phyloP scores from a whole-genome alignment of 64 coral and sea anemone genomes.

The Astreopora myriophthalma region DNA sequence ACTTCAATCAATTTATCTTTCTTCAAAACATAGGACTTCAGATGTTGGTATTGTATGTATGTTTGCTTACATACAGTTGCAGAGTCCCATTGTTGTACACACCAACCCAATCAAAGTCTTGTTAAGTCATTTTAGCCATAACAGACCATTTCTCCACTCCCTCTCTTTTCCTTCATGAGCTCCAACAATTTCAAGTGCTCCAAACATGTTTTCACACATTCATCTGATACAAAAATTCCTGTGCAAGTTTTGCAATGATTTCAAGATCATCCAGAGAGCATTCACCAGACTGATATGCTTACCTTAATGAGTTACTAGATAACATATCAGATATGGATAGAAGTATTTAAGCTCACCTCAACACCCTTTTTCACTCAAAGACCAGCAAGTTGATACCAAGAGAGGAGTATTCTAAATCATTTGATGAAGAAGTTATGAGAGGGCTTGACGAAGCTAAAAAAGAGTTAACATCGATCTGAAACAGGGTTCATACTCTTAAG shows the following conservation, averaged over 20 bases:
- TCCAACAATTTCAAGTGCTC: constrained; percentile 44
- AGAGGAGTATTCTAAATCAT: too few species aligned
- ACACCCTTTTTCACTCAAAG: too few species aligned
- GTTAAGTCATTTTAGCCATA: constrained; percentile 23
- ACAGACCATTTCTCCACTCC: constrained; percentile 23
- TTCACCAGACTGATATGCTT: constrained; percentile 15
- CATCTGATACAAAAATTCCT: constrained; percentile 58
- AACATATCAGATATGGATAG: too few species aligned
- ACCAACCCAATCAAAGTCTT: constrained; percentile 24
- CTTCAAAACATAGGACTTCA: constrained; percentile 38
- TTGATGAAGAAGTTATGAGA: too few species aligned
- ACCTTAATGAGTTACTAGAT: neutral
- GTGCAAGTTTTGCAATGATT: constrained; percentile 31
- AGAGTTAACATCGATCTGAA: too few species aligned
- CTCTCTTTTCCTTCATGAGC: neutral
- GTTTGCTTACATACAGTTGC: constrained; percentile 6
- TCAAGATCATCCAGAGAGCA: constrained; percentile 2
- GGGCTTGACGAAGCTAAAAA: too few species aligned
- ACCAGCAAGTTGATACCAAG: too few species aligned
- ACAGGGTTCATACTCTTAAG: too few species aligned
- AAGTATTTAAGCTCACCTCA: too few species aligned
- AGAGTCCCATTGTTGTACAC: constrained; percentile 5
- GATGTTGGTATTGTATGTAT: constrained; percentile 8
- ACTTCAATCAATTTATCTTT: constrained; percentile 24
- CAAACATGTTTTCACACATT: constrained; percentile 46